Evolutionary conservation across 92 coral and sea anemone species (phyloP), one percentile per base, ranked within the genome.

Genomic region (Heliopora coerulea): DNA sequence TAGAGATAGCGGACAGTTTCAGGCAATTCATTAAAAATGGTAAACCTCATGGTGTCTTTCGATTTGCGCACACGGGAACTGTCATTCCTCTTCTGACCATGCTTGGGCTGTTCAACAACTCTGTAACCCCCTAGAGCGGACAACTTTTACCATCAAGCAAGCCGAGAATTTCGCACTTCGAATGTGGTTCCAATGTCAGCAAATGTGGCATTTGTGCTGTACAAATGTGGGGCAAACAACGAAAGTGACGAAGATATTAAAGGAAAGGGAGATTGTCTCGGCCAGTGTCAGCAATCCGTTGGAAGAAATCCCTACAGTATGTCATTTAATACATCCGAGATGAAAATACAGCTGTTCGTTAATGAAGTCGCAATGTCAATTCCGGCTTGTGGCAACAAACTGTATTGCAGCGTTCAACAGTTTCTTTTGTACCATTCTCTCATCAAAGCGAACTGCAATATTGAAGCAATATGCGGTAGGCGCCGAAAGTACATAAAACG

Each of bases 61-160:
- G 89, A 69, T 91, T 91, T 56, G 88, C 90, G 1, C 97, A 91
- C 52, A 89, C 84, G 17, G 88, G 91, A 34, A 85, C 85, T 1
- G 86, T 91, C 8, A 68, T 84, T 50, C 88, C 96, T 7, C 87
- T 91, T 18, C 75, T 86, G 25, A 78, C 97, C 8, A 81, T 83
- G 74, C 70, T 91, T 0, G 91, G 85, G 19, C 81, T 91, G 80
- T 91, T 76, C 58, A 91, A 84, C 29, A 89, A 86, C 78, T 35
- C 87, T 20, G 74, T 70, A 2, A 83, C n/a, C 85, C 4, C 79
- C 85, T 9, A 79, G 72, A 32, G 97, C 97, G 24, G 83, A 88
- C 57, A 91, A 84, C 69, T 91, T 75, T 73, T 26, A 32, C 41
- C 49, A 72, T 28, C 86, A 84, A 37, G 54, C 32, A 26, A 75